Conservation (phyloP, 2,888 invertebrate genomes). For the Drosophila acutilabella region DNA sequence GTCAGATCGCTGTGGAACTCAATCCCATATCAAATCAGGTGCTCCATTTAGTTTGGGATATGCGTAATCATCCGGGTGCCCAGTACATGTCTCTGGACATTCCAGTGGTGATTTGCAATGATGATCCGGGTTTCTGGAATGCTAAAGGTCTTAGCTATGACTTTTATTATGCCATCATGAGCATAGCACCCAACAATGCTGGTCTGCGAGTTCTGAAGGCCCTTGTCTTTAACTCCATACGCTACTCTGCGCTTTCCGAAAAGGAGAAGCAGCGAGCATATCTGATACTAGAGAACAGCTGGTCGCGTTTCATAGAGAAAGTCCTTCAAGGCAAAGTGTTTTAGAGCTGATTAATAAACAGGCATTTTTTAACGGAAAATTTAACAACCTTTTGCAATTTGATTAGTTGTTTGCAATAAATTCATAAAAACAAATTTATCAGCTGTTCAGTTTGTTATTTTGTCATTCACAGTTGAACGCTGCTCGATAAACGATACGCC, state of each 20-base stretch:
- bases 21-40: conserved; percentile 85
- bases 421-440: neutral
- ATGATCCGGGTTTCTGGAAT: conserved; percentile 89
- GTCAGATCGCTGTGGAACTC: conserved; percentile 83
- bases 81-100: conserved; percentile 86
- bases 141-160: conserved; percentile 88
- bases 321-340: conserved; percentile 73
- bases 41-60: conserved; percentile 87
- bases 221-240: conserved; percentile 88
- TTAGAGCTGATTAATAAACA: conserved; percentile 22
- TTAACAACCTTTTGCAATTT: neutral
- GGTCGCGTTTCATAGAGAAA: conserved; percentile 79
- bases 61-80: conserved; percentile 88
- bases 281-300: conserved; percentile 66
- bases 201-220: conserved; percentile 88
- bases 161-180: conserved; percentile 89
- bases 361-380: no score
- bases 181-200: conserved; percentile 87
- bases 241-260: conserved; percentile 76
- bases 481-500: neutral
- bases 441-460: neutral
- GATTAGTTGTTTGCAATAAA: no score
- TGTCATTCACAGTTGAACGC: neutral
- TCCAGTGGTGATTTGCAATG: conserved; percentile 88
- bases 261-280: conserved; percentile 69